A percentile compares a stretch with the other conserved stretches of the same genome.
Evolutionary conservation across 2,797 vertebrate species (phyloP).

Genomic region (Propithecus perrieri): DNA sequence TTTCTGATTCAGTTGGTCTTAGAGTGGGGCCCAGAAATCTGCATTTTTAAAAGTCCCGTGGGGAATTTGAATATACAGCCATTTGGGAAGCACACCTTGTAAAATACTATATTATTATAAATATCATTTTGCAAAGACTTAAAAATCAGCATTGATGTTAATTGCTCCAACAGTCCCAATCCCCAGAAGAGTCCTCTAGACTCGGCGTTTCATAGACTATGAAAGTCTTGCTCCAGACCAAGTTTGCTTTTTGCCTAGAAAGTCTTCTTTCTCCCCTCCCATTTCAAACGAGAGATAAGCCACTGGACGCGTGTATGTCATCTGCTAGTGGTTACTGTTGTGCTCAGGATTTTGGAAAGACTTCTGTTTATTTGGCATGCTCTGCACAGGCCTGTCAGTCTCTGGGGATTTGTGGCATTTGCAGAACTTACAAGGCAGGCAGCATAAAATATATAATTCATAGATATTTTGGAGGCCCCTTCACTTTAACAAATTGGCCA

Average conservation of each 20-base stretch:
- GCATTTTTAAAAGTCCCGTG: not conserved
- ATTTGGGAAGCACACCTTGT: not conserved
- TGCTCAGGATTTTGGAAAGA: slow-evolving; percentile 60
- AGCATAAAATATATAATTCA: slow-evolving; percentile 73
- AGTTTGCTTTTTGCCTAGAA: slow-evolving; percentile 10
- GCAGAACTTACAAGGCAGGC: slow-evolving; percentile 69
- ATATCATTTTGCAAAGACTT: slow-evolving; percentile 42
- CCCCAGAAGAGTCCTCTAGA: not conserved
- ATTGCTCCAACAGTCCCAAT: not conserved
- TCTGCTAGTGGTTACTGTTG: slow-evolving; percentile 54
- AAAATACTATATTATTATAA: not conserved
- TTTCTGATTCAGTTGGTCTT: not conserved
- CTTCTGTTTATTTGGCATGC: slow-evolving; percentile 69
- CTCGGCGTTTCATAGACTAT: not conserved
- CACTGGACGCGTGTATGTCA: slow-evolving; percentile 1
- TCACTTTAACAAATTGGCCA: slow-evolving; percentile 73
- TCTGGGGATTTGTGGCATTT: slow-evolving; percentile 69
- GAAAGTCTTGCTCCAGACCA: slow-evolving; percentile 16
- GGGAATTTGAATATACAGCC: not conserved
- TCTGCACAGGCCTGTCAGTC: slow-evolving; percentile 50
- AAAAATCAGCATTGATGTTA: not conserved
- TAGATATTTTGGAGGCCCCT: slow-evolving; percentile 66
- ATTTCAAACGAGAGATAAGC: not conserved
- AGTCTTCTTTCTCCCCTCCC: not conserved
- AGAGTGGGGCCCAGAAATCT: not conserved